A percentile compares a stretch with the other conserved stretches of the same genome.
Evolutionary conservation across 2,113 vertebrate species (phyloP).

Genomic region (Forbesichthys agassizii): DNA sequence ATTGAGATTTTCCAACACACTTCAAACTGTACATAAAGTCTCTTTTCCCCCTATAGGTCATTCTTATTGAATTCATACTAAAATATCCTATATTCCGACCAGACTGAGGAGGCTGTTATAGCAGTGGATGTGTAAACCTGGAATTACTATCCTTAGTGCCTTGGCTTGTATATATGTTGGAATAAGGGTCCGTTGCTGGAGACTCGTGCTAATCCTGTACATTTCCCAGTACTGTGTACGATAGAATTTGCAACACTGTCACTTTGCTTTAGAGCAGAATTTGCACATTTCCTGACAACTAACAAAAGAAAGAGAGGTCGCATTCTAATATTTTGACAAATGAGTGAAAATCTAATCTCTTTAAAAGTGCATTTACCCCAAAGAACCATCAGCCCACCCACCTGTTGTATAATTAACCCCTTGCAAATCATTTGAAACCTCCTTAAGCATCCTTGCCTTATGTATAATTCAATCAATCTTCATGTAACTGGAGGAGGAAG

Average conservation of each 20-base stretch:
- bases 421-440: conserved; percentile 71
- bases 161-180: conserved; percentile 98
- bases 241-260: conserved; percentile 76
- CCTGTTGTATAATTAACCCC: conserved; percentile 45
- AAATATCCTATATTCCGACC: conserved; percentile 99
- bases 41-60: conserved; percentile 84
- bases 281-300: conserved; percentile 90
- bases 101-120: conserved; percentile 85
- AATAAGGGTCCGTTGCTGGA: conserved; percentile 86
- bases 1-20: too few species aligned
- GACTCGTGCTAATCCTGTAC: conserved; percentile 55
- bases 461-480: conserved; percentile 42
- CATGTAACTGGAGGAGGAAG: conserved; percentile 38
- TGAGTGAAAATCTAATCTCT: conserved; percentile 42
- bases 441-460: conserved; percentile 72
- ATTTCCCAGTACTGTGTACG: conserved; percentile 73
- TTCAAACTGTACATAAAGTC: not conserved
- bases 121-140: conserved; percentile 80
- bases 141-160: conserved; percentile 96
- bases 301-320: conserved; percentile 79
- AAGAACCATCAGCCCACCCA: conserved; percentile 54
- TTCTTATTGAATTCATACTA: conserved; percentile 99
- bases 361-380: conserved; percentile 80
- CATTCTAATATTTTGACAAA: conserved; percentile 76
- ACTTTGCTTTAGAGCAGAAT: conserved; percentile 89